phyloP scores from a whole-genome alignment of 2,113 vertebrate genomes.

The Peromyscus maniculatus region DNA sequence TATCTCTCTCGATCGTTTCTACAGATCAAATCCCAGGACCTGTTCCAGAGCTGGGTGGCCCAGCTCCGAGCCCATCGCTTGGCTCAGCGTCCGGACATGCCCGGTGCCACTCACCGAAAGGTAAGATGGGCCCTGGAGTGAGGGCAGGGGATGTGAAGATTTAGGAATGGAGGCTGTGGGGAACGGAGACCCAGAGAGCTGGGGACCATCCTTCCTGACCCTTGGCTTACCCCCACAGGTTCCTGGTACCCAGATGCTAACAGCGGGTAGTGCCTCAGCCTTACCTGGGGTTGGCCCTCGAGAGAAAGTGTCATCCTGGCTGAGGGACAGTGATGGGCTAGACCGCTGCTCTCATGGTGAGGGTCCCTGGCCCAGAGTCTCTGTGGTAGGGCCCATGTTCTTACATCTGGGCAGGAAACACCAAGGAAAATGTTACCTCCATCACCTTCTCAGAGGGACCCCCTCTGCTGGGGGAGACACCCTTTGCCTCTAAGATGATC shows the following conservation, averaged over 20 bases:
- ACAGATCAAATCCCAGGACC: slow-evolving; percentile 93
- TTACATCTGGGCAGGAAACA: neutral
- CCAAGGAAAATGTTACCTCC: neutral
- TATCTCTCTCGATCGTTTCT: neutral
- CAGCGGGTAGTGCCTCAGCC: slow-evolving; percentile 76
- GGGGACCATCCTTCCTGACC: neutral
- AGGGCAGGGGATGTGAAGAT: neutral
- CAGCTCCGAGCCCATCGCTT: slow-evolving; percentile 93
- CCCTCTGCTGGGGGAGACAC: neutral
- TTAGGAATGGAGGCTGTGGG: neutral
- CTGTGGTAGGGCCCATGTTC: neutral
- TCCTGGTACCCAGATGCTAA: slow-evolving; percentile 66
- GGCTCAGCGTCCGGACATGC: slow-evolving; percentile 88
- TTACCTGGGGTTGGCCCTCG: slow-evolving; percentile 81
- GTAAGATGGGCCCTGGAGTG: slow-evolving; percentile 33
- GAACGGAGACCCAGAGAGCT: neutral
- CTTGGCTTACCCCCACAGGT: slow-evolving; percentile 41
- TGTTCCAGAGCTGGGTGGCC: slow-evolving; percentile 95
- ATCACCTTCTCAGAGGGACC: neutral
- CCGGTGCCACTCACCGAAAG: slow-evolving; percentile 27
- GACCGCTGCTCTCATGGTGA: slow-evolving; percentile 93
- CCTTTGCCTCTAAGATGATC: neutral
- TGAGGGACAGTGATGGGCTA: slow-evolving; percentile 92
- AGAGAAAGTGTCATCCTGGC: slow-evolving; percentile 92
- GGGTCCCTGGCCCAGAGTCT: neutral